Evolutionary conservation across 2,888 invertebrate species (phyloP).

Genomic region (Archips crataeganus): DNA sequence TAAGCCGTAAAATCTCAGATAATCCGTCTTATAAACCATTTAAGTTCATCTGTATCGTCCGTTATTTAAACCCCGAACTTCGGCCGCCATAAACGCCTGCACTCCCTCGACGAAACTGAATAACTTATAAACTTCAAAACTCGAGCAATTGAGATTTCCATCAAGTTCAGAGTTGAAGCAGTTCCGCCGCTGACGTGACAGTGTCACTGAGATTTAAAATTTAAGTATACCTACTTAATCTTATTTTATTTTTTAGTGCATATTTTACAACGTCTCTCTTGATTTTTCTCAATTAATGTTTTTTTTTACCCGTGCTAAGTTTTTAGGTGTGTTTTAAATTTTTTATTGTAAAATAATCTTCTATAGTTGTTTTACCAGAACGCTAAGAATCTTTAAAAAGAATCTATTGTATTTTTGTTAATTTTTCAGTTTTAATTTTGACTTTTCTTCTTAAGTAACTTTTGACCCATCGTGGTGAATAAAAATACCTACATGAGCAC

Average conservation of each 20-base stretch:
- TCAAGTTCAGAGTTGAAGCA: slow-evolving; percentile 47
- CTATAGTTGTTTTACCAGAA: too few relatives aligned
- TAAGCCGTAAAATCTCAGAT: slow-evolving; percentile 13
- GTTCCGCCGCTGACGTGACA: slow-evolving; percentile 36
- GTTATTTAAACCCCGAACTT: slow-evolving; percentile 42
- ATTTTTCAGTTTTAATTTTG: too few relatives aligned
- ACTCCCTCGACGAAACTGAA: slow-evolving; percentile 48
- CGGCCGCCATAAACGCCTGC: slow-evolving; percentile 49
- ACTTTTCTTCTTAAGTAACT: too few relatives aligned
- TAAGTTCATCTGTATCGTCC: slow-evolving; percentile 35
- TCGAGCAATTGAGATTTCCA: slow-evolving; percentile 50
- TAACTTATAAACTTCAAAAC: slow-evolving; percentile 50
- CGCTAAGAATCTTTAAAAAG: too few relatives aligned
- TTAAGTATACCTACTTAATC: not conserved
- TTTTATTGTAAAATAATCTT: too few relatives aligned
- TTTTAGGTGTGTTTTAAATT: too few relatives aligned
- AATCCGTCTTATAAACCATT: slow-evolving; percentile 34
- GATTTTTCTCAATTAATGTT: too few relatives aligned
- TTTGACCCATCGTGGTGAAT: too few relatives aligned
- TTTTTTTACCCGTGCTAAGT: too few relatives aligned
- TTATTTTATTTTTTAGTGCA: not conserved
- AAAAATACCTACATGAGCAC: too few relatives aligned
- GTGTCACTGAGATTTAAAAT: slow-evolving; percentile 8
- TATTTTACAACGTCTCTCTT: too few relatives aligned
- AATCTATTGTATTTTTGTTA: too few relatives aligned